These are phyloP conservation scores for Drosophila kuntzei DNA, from an alignment of 2,888 invertebrate species.

Conservation along the genomic window DNA sequence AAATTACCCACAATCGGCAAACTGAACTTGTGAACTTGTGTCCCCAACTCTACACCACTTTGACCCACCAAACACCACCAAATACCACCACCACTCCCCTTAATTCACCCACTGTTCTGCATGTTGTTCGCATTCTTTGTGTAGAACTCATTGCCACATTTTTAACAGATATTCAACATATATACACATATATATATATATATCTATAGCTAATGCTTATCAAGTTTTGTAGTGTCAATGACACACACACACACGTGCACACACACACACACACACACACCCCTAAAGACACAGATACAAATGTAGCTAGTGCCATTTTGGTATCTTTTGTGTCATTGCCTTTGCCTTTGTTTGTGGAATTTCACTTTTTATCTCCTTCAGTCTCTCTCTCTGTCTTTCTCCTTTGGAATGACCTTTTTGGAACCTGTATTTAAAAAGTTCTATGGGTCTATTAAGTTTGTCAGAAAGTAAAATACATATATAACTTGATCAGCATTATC, in stretches of 20 bases:
- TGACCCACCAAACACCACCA: constrained; percentile 5
- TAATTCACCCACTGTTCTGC: constrained; percentile 25
- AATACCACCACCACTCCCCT: constrained; percentile 1
- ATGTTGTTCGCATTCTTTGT: constrained; percentile 43
- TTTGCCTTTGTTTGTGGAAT: constrained; percentile 16
- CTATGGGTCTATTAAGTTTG: neutral
- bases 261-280: neutral
- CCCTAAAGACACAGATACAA: neutral
- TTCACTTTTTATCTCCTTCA: neutral
- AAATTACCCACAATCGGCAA: constrained; percentile 32
- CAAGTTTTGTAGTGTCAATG: constrained; percentile 37
- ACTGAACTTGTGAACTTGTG: constrained; percentile 21
- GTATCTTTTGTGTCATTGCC: constrained; percentile 16
- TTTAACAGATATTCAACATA: constrained; percentile 19
- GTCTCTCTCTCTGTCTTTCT: neutral
- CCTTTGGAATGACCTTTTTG: constrained; percentile 25
- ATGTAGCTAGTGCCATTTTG: constrained; percentile 6
- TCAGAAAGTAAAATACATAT: too few species aligned
- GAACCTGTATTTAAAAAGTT: neutral
- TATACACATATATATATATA: constrained; percentile 13
- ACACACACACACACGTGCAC: constrained; percentile 20
- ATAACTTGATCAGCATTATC: too few species aligned
- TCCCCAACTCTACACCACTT: too few species aligned
- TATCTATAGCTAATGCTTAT: constrained; percentile 20
- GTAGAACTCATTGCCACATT: constrained; percentile 43